Evolutionary conservation across 37 sponge, comb jelly and placozoan genomes (phyloP).

Genomic region (Diacarnus erythraeanus): DNA sequence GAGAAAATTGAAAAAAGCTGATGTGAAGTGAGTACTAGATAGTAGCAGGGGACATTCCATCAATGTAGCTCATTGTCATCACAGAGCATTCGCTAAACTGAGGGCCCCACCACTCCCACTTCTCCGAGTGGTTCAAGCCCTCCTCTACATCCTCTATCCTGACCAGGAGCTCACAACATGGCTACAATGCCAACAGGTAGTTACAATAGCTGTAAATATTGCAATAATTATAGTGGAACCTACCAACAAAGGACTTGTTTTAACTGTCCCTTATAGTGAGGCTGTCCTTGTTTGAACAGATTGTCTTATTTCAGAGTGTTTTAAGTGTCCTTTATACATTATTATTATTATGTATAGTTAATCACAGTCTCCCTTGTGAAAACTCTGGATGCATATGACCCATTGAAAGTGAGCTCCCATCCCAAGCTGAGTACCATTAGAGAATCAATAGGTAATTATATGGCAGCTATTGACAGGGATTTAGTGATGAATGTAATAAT

Average conservation of each 20-base stretch:
- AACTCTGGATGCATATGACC: conserved; percentile 15
- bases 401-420: not conserved
- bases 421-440: conserved; percentile 21
- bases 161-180: conserved; percentile 40
- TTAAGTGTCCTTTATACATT: too few species aligned
- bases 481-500: not conserved
- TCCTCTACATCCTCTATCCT: conserved; percentile 67
- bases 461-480: too few species aligned
- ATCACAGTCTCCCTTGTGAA: conserved; percentile 22
- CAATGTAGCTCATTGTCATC: too few species aligned
- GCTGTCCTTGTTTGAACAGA: too few species aligned
- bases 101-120: conserved; percentile 67
- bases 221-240: too few species aligned
- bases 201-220: not conserved
- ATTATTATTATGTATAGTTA: not conserved
- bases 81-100: conserved; percentile 80
- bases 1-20: conserved; percentile 39
- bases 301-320: too few species aligned
- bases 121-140: conserved; percentile 56
- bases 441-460: conserved; percentile 5
- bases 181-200: conserved; percentile 70
- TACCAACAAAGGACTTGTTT: too few species aligned
- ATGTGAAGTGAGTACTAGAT: conserved; percentile 37
- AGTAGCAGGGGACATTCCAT: not conserved
- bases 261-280: too few species aligned